Evolutionary conservation across 2,113 vertebrate genomes (phyloP), one percentile per base, ranked within the genome.

Genomic region (Oreochromis aureus): DNA sequence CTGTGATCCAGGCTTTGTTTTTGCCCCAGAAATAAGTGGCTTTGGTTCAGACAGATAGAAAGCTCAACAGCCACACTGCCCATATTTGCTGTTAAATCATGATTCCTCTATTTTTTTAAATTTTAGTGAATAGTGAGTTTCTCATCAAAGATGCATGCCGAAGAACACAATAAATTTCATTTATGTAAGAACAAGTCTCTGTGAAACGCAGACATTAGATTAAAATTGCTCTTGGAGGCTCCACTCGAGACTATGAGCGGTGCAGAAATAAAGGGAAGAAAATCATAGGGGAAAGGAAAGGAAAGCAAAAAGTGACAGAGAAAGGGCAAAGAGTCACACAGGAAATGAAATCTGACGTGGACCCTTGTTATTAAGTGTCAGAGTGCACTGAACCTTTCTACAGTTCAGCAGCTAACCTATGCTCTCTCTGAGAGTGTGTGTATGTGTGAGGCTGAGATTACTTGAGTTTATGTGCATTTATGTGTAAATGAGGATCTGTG

Each of bases 291-390:
- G 46, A 56, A 55, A 27, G 13, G 36, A 88, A 56, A 63, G 10
- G 39, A 32, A 32, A 15, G 13, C 54, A 88, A 56, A 71, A 90
- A 73, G 66, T 91, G 92, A 87, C 92, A 89, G 87, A 79, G 16
- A 32, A 48, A 92, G 92, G 86, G 56, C 91, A 89, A 87, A 82
- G 80, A 89, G 92, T 91, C 91, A 46, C 30, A 41, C 56, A 90
- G 93, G 89, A 94, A 94, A 93, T 93, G 82, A 92, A 94, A 94
- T 89, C 59, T 87, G 83, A 90, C 55, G 81, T 83, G 82, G 71
- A 90, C 85, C 81, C 85, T 88, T 93, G 91, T 92, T 95, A 94
- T 94, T 92, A 95, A 88, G 82, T 82, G 92, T 91, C 94, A 93
- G 87, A 93, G 94, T 88, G 92, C 91, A 92, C 24, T 82, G 80